These are phyloP conservation scores for Crenuchus spilurus DNA, from an alignment of 2,797 vertebrate genomes.

Conservation along the genomic window DNA sequence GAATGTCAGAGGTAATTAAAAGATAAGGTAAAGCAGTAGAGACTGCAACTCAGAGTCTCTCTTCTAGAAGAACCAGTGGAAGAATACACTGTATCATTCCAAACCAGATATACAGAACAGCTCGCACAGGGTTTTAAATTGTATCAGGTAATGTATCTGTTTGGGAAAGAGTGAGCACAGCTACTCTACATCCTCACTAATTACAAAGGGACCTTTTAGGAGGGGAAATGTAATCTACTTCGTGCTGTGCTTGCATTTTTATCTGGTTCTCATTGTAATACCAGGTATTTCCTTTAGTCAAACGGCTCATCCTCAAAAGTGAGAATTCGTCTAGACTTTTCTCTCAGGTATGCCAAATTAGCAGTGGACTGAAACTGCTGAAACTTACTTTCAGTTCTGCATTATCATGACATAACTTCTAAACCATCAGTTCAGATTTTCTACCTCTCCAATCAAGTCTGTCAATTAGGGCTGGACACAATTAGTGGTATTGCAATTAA, in stretches of 20 bases:
- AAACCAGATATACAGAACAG: not conserved
- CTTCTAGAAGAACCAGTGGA: not conserved
- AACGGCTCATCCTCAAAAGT: not conserved
- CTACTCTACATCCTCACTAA: not conserved
- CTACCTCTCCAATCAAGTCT: no score
- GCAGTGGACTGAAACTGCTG: not conserved
- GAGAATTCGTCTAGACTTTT: not conserved
- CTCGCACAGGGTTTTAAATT: not conserved
- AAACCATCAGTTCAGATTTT: no score
- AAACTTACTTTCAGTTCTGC: not conserved
- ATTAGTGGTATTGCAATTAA: no score
- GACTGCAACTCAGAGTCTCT: constrained; percentile 48
- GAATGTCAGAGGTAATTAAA: constrained; percentile 80
- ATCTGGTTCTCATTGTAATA: not conserved
- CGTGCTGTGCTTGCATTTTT: not conserved
- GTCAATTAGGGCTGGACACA: no score
- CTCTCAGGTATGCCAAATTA: not conserved
- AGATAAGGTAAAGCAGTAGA: constrained; percentile 74
- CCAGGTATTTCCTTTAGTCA: not conserved
- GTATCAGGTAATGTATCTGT: not conserved
- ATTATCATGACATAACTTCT: not conserved
- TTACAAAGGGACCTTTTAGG: not conserved
- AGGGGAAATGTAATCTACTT: no score
- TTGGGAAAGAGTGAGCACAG: not conserved
- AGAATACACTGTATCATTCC: not conserved